Percentiles rank a stretch among this genome's conserved stretches.
Conservation (phyloP, 2,888 invertebrate genomes). For the Caenorhabditis panamensis region DNA sequence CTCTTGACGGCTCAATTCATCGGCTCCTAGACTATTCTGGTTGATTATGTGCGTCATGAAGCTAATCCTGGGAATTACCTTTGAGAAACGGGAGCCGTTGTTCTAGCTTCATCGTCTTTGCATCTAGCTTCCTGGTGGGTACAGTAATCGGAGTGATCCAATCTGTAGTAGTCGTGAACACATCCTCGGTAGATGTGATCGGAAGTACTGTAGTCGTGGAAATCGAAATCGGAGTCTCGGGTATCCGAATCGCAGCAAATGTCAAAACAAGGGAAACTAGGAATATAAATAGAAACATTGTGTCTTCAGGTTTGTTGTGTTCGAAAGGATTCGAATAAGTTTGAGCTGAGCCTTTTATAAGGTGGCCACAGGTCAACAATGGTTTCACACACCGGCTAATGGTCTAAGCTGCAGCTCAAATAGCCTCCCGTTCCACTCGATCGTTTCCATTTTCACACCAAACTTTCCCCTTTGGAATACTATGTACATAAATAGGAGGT, state of each 20-base stretch:
- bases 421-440: conserved; percentile 18
- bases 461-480: neutral
- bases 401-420: conserved; percentile 45
- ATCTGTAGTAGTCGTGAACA: neutral
- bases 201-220: conserved; percentile 22
- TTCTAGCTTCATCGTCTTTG: conserved; percentile 29
- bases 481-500: conserved; percentile 34
- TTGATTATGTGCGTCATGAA: neutral
- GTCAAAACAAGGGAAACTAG: neutral
- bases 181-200: neutral
- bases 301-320: neutral
- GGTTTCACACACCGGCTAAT: conserved; percentile 40
- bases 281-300: conserved; percentile 18
- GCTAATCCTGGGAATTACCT: conserved; percentile 17
- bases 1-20: conserved; percentile 47
- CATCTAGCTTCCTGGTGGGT: conserved; percentile 24
- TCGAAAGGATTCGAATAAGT: conserved; percentile 1
- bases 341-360: conserved; percentile 2
- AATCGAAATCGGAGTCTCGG: neutral
- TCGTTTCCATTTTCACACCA: neutral
- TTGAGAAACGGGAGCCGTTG: conserved; percentile 47
- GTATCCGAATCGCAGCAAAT: conserved; percentile 5
- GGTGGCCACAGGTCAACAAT: conserved; percentile 6
- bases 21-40: conserved; percentile 18
- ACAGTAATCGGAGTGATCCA: conserved; percentile 28